Evolutionary conservation across 2,888 invertebrate species (phyloP).

Genomic region (Escarpia spicata): DNA sequence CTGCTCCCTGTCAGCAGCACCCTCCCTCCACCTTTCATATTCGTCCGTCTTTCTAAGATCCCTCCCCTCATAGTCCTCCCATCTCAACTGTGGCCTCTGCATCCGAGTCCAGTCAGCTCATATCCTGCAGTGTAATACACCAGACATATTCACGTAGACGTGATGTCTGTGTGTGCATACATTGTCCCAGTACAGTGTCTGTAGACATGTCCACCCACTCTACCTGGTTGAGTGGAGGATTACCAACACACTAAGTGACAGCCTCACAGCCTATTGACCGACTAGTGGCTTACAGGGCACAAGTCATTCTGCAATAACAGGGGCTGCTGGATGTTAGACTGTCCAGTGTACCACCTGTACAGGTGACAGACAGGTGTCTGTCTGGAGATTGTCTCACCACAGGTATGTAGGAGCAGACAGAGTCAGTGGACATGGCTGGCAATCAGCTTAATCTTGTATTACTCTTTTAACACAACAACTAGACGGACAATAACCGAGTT

Average conservation of each 20-base stretch:
- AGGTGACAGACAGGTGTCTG: slow-evolving; percentile 13
- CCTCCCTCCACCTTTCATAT: too few species aligned
- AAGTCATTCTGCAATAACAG: not conserved
- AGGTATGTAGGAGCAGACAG: not conserved
- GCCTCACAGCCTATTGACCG: not conserved
- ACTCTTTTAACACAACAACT: not conserved
- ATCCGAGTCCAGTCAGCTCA: too few species aligned
- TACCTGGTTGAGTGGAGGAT: not conserved
- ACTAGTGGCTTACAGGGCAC: not conserved
- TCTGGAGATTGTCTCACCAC: not conserved
- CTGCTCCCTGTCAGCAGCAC: too few species aligned
- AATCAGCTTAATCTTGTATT: too few species aligned
- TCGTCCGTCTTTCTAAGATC: too few species aligned
- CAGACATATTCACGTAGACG: not conserved
- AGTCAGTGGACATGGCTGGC: not conserved
- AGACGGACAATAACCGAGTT: not conserved
- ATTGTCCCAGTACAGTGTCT: not conserved
- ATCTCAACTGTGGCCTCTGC: too few species aligned
- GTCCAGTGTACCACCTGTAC: not conserved
- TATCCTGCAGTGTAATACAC: too few species aligned
- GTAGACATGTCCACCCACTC: not conserved
- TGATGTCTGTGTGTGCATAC: not conserved
- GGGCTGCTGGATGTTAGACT: not conserved
- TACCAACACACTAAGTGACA: not conserved
- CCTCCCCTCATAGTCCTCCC: too few species aligned